Evolutionary conservation across 2,888 invertebrate species (phyloP).

Genomic region (Melieria crassipennis): DNA sequence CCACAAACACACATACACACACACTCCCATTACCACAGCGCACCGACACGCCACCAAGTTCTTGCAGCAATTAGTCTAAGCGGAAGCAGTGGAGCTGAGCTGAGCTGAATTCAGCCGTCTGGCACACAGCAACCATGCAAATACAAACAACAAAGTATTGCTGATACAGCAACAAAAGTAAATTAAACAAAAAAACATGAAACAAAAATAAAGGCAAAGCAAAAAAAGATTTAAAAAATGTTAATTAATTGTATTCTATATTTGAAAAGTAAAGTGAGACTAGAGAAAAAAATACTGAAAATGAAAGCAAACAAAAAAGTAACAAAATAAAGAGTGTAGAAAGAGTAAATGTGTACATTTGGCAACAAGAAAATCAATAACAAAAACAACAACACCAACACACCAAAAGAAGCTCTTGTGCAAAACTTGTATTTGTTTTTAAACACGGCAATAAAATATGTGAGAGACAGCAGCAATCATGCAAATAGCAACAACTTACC

Average conservation of each 20-base stretch:
- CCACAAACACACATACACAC: constrained; percentile 27
- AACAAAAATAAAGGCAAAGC: constrained; percentile 13
- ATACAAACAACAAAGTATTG: not conserved
- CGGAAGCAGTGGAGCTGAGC: not conserved
- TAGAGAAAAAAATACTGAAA: no score
- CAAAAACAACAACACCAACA: constrained; percentile 19
- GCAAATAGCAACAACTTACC: no score
- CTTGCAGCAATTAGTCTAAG: not conserved
- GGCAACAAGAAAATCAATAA: constrained; percentile 21
- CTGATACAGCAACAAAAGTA: not conserved
- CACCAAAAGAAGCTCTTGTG: not conserved
- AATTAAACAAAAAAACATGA: constrained; percentile 16
- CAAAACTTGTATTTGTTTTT: not conserved
- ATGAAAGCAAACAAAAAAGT: no score
- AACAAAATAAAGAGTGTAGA: not conserved
- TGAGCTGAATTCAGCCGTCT: not conserved
- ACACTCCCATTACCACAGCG: constrained; percentile 31
- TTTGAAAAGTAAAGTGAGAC: constrained; percentile 27
- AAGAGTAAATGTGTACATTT: constrained; percentile 29
- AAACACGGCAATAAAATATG: constrained; percentile 3
- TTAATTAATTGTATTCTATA: constrained; percentile 44
- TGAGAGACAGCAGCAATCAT: not conserved
- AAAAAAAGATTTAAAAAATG: constrained; percentile 33
- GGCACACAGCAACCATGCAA: not conserved
- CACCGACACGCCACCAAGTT: constrained; percentile 29